Evolutionary conservation across 2,888 invertebrate genomes (phyloP), one percentile per base, ranked within the genome.

Genomic region (Oligia strigilis): DNA sequence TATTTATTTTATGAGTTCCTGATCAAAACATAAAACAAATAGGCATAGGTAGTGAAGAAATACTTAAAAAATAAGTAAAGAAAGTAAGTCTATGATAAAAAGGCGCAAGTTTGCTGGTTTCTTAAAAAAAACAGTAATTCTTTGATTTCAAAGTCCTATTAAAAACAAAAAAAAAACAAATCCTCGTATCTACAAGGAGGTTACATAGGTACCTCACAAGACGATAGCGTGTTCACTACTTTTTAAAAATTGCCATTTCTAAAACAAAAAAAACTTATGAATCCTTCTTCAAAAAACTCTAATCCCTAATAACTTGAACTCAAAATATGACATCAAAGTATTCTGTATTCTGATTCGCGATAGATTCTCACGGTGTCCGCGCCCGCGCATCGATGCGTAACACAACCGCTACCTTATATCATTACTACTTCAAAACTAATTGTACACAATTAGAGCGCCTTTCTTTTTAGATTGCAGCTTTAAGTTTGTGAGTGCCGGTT

Each of bases 341-440:
- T 72, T 73, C 72, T 75, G 75, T 72, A 75, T 76, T 82, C 77
- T 75, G 82, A 80, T 86, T 66, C 78, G 72, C 73, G 64, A 78
- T 84, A 60, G 70, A 84, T 89, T 89, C 89, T 90, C 89, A 89
- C 89, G 89, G 80, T 87, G 82, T 69, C 80, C 81, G 84, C 81
- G 71, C 75, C 58, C 83, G 83, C 86, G 67, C 72, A 36, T 23
- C 90, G 85, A 80, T 72, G 87, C 88, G 85, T 86, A 83, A 86
- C 90, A 40, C 60, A 70, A 76, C 83, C 87, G 86, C 89, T 86
- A 85, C 87, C 83, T 86, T 82, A 86, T 83, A 84, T 86, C 85
- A 85, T 85, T 85, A 87, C 88, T 81, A 69, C 85, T 84, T 78
- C 80, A 84, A 85, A 87, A 80, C 85, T 85, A 85, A 85, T 85